These are phyloP conservation scores for Stercorarius parasiticus DNA, from an alignment of 2,113 vertebrate species.

Conservation along the genomic window DNA sequence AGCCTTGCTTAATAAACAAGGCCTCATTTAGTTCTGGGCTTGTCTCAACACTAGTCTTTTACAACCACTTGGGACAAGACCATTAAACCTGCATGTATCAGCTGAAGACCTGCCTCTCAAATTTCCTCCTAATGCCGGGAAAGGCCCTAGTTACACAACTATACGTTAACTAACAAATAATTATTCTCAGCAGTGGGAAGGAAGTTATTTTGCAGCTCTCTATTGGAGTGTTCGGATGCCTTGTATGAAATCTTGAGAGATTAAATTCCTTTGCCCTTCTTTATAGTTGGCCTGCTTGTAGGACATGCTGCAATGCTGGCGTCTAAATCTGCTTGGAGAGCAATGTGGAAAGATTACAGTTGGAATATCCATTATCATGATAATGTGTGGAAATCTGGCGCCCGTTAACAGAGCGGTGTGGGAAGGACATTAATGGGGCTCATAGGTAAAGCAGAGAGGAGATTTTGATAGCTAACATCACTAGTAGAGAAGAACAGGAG, in stretches of 20 bases:
- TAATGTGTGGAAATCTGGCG: not conserved
- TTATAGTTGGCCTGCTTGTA: not conserved
- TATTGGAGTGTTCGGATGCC: not conserved
- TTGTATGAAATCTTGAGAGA: not conserved
- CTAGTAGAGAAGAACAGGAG: not conserved
- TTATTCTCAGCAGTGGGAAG: not conserved
- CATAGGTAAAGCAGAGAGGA: not conserved
- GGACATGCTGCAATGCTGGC: not conserved
- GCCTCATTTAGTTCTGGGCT: conserved; percentile 21
- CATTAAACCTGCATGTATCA: conserved; percentile 12
- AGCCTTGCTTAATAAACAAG: conserved; percentile 8
- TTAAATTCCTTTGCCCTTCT: not conserved
- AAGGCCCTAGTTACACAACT: conserved; percentile 30
- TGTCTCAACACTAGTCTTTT: conserved; percentile 17
- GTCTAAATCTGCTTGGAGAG: not conserved
- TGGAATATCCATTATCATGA: not conserved
- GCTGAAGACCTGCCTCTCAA: not conserved
- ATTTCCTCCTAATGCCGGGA: conserved; percentile 10
- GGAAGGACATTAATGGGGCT: not conserved
- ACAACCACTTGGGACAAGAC: conserved; percentile 26
- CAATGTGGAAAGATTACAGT: not conserved
- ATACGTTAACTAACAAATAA: not conserved
- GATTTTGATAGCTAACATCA: not conserved
- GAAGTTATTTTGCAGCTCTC: not conserved
- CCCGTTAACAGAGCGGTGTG: not conserved